These are phyloP conservation scores for Coreius guichenoti DNA, from an alignment of 2,797 vertebrate species.

Conservation along the genomic window DNA sequence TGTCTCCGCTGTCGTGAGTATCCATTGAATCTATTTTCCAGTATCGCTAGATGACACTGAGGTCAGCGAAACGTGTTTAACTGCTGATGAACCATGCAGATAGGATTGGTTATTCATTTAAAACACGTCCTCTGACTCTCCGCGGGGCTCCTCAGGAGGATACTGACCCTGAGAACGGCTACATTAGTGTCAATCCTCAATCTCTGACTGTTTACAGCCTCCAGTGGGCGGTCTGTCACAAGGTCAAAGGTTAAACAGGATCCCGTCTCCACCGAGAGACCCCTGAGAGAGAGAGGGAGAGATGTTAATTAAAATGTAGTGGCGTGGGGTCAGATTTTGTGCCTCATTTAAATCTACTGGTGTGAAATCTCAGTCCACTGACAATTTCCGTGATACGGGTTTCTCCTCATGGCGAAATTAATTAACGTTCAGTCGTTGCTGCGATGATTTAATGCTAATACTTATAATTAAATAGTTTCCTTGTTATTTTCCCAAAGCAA, in stretches of 20 bases:
- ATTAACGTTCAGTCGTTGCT: constrained; percentile 29
- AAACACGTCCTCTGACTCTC: constrained; percentile 24
- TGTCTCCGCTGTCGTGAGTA: background rate
- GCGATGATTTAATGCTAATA: constrained; percentile 26
- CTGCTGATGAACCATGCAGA: constrained; percentile 11
- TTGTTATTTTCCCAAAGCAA: constrained; percentile 37
- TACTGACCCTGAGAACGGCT: constrained; percentile 4
- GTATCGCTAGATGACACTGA: background rate
- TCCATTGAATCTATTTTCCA: constrained; percentile 21
- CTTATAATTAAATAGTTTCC: constrained; percentile 42
- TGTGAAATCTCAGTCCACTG: constrained; percentile 23
- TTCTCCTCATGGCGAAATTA: constrained; percentile 39
- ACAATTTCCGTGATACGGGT: constrained; percentile 3
- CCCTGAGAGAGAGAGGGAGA: constrained; percentile 26
- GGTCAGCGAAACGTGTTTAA: constrained; percentile 32
- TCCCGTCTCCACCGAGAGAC: constrained; percentile 18
- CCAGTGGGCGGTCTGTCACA: constrained; percentile 31
- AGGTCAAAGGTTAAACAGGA: constrained; percentile 57
- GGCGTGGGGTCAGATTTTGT: constrained; percentile 26
- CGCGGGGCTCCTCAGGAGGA: background rate
- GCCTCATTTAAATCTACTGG: constrained; percentile 27
- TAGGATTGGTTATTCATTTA: constrained; percentile 26
- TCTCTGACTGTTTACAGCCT: constrained; percentile 15
- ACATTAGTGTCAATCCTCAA: constrained; percentile 43
- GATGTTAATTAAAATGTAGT: constrained; percentile 40